These are phyloP conservation scores for Muraenolepis orangiensis DNA, from an alignment of 2,797 vertebrate species.

Conservation along the genomic window DNA sequence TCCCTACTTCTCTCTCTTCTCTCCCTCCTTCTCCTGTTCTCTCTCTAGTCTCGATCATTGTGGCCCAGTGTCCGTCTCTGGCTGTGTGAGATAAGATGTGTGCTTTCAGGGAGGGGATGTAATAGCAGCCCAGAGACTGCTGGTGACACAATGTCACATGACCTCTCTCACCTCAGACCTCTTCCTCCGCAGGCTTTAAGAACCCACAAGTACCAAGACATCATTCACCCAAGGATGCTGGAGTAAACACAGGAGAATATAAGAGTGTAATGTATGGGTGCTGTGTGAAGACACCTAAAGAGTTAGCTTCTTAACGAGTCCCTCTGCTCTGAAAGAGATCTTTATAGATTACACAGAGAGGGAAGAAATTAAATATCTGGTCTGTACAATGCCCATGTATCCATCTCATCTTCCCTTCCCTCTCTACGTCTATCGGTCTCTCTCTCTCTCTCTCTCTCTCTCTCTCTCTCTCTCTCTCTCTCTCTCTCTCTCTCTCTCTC, in stretches of 20 bases:
- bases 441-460: constrained; percentile 24
- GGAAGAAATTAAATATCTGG: background rate
- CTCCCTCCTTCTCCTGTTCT: background rate
- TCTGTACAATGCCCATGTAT: background rate
- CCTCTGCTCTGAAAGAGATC: background rate
- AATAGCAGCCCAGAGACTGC: constrained; percentile 19
- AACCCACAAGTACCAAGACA: background rate
- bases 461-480: constrained; percentile 3
- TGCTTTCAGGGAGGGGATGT: constrained; percentile 24
- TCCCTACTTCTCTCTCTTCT: background rate
- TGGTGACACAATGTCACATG: constrained; percentile 3
- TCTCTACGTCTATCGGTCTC: background rate
- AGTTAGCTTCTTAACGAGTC: too few species aligned
- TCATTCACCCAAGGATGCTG: too few species aligned
- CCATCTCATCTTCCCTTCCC: background rate
- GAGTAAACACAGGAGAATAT: too few species aligned
- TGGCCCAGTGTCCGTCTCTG: constrained; percentile 39
- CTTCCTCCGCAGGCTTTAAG: background rate
- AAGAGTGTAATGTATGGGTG: too few species aligned
- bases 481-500: background rate
- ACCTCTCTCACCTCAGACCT: background rate
- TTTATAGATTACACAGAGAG: background rate
- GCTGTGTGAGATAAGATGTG: constrained; percentile 48
- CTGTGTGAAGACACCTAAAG: too few species aligned
- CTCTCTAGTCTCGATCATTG: background rate